Base-by-base conservation (phyloP, 2,113 vertebrate genomes). In the Galemys pyrenaicus region DNA sequence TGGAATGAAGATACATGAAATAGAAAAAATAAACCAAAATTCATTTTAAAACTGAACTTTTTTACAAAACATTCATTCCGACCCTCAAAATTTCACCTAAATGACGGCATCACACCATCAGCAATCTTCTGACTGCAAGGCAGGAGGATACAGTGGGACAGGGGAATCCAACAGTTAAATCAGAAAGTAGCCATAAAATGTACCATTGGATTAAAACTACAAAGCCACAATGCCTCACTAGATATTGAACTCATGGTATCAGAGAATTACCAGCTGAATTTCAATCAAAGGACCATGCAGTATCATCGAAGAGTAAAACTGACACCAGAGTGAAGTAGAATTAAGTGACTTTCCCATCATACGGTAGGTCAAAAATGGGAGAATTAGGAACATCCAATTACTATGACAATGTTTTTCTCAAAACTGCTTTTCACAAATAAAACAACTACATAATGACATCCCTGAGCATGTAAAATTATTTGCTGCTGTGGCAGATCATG, bases 251-350 rank as follows among this genome's bases (percentile, higher is more conserved):
- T 81, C 58, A 46, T 24, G 15, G 11, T n/a, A 85, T 37, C 32
- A 88, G 32, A 94, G 73, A 95, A 93, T 10, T 74, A 74, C 39
- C 80, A 92, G 64, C 60, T 90, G 88, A 95, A 94, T 16, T 64
- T 68, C 10, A 71, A 46, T 73, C 84, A 92, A 83, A 95, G 41
- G 75, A 78, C 62, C 68, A 94, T 67, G 51, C 46, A 80, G 16
- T 68, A 73, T 41, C 54, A 87, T 44, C 10, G 13, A 91, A 64
- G 56, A 96, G 22, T 44, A 20, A 92, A 92, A 85, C 3, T 24
- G 26, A 88, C 46, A 86, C 58, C 84, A 83, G 49, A 94, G 94
- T 35, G 32, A 88, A 88, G 20, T 19, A 89, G 9, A 94, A 95
- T 91, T 51, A 83, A 83, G 49, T 65, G 35, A 22, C 60, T 95